Evolutionary conservation across 1,140 invertebrate genomes (phyloP), one percentile per base, ranked within the genome.

Genomic region (Acyrthosiphon pisum): DNA sequence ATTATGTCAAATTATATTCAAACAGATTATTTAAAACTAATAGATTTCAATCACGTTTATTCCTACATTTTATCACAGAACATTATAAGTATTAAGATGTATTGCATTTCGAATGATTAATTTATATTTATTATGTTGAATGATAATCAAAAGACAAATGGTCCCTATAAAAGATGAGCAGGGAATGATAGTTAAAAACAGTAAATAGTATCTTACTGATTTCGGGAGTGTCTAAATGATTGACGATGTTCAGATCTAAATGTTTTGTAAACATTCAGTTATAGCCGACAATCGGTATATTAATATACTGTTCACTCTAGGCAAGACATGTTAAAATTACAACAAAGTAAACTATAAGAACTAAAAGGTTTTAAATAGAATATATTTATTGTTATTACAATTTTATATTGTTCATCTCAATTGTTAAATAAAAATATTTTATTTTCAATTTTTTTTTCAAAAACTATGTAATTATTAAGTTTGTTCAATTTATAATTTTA

Each of bases 51-150:
- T 76, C 14, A 35, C 0, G 14, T 18, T n/a, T 76, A 14, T 68
- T 11, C 2, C 1, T 68, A n/a, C 6, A 76, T 14, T 76, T 76
- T 11, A 76, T n/a, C 60, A n/a, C 14, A 76, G 30, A n/a, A 76
- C 60, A 76, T 76, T 76, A 76, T 76, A n/a, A 76, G 60, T 76
- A 76, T 76, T 76, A 76, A 18, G 30, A 76, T 76, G 14, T 14
- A 76, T n/a, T 76, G 30, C 60, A 76, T 76, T 76, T n/a, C n/a
- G 30, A 76, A 76, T 76, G 60, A 76, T 76, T 76, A 76, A 76
- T 76, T n/a, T 76, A 0, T 76, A n/a, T 76, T 76, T 76, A 35
- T n/a, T 76, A n/a, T 35, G 14, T n/a, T 76, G 60, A 20, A 76
- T 76, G 30, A 76, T 76, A 76, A 18, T 76, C 60, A 76, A 76